Evolutionary conservation across 2,797 vertebrate species (phyloP).

Genomic region (Potorous gilbertii): DNA sequence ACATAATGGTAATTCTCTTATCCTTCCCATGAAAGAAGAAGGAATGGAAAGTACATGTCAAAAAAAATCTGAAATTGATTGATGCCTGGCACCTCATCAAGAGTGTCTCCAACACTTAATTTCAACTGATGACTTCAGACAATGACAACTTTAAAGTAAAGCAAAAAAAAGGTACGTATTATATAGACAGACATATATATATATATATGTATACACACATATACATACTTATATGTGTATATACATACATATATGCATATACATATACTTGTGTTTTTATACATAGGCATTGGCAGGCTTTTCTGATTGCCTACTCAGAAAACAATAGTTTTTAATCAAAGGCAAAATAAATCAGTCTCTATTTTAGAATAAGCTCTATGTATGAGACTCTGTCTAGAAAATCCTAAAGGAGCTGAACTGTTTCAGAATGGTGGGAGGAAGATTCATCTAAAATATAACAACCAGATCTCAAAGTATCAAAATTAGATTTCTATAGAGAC

Average conservation of each 20-base stretch:
- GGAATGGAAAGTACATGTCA: constrained; percentile 57
- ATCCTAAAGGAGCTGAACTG: not conserved
- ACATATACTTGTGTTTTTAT: not conserved
- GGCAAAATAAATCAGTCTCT: constrained; percentile 15
- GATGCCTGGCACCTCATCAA: constrained; percentile 69
- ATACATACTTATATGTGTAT: not conserved
- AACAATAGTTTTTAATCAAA: constrained; percentile 14
- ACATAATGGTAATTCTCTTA: constrained; percentile 72
- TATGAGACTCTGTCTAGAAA: not conserved
- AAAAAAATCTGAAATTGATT: constrained; percentile 70
- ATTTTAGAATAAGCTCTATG: not conserved
- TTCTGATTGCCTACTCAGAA: not conserved
- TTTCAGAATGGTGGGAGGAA: not conserved
- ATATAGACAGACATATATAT: not conserved
- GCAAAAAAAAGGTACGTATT: not conserved
- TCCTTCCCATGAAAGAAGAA: constrained; percentile 58
- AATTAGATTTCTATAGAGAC: not conserved
- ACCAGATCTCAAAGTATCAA: not conserved
- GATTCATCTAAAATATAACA: not conserved
- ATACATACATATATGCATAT: constrained; percentile 3
- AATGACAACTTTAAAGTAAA: constrained; percentile 58
- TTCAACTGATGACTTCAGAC: constrained; percentile 64
- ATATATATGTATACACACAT: not conserved
- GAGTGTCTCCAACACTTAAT: constrained; percentile 52
- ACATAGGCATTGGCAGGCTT: constrained; percentile 57